phyloP scores from a whole-genome alignment of 1,140 invertebrate species.

The Trichoplusia ni region DNA sequence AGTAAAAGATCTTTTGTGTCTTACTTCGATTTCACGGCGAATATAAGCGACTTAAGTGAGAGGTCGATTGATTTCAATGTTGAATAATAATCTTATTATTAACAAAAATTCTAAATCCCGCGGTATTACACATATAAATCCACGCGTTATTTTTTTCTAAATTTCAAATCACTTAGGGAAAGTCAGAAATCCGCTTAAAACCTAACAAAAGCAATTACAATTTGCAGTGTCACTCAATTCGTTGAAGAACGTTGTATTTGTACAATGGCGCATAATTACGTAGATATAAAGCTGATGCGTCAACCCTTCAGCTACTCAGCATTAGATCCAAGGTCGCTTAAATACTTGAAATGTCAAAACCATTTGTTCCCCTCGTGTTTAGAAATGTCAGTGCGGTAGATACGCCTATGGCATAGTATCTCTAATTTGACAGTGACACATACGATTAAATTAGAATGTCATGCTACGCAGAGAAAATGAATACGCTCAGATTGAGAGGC shows the following conservation, averaged over 20 bases:
- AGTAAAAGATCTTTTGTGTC: too few relatives aligned
- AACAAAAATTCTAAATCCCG: too few relatives aligned
- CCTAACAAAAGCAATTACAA: slow-evolving; percentile 40
- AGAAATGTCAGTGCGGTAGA: slow-evolving; percentile 76
- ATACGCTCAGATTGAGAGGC: slow-evolving; percentile 54
- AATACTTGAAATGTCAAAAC: slow-evolving; percentile 75
- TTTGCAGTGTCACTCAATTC: slow-evolving; percentile 42
- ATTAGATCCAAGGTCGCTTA: slow-evolving; percentile 69
- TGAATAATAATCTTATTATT: too few relatives aligned
- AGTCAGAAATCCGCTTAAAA: neutral
- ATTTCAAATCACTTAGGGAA: slow-evolving; percentile 1
- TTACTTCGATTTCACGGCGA: too few relatives aligned
- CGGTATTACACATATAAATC: too few relatives aligned
- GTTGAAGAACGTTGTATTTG: slow-evolving; percentile 21
- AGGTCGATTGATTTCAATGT: too few relatives aligned
- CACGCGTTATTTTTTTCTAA: neutral
- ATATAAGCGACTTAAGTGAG: too few relatives aligned
- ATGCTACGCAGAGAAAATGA: slow-evolving; percentile 58
- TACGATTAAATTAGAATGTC: slow-evolving; percentile 74
- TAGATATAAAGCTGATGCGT: slow-evolving; percentile 33
- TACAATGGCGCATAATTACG: slow-evolving; percentile 27
- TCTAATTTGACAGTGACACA: slow-evolving; percentile 75
- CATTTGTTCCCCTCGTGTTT: slow-evolving; percentile 75
- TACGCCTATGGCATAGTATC: slow-evolving; percentile 74
- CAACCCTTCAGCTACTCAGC: slow-evolving; percentile 59